phyloP scores from a whole-genome alignment of 2,888 invertebrate species.

The Drosophila pegasa region DNA sequence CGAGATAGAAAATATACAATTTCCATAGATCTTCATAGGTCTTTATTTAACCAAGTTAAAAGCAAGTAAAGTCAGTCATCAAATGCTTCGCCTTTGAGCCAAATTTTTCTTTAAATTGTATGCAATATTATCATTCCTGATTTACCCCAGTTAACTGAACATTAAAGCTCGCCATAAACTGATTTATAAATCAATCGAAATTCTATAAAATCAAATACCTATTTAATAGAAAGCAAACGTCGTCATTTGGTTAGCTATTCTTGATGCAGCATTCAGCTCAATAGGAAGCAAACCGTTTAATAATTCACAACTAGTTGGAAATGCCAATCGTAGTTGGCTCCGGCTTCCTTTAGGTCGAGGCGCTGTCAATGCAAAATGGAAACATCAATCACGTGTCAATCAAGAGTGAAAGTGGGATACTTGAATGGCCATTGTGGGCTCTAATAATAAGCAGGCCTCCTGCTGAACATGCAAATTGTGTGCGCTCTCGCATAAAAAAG shows the following conservation, averaged over 20 bases:
- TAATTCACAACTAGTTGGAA: slow-evolving; percentile 12
- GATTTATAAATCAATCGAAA: not conserved
- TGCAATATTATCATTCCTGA: not conserved
- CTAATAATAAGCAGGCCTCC: slow-evolving; percentile 60
- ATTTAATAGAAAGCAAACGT: not conserved
- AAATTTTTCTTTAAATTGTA: not conserved
- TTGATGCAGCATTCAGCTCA: not conserved
- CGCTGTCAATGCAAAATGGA: slow-evolving; percentile 63
- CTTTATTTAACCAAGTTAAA: no score
- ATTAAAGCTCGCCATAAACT: not conserved
- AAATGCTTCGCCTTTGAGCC: no score
- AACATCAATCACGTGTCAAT: slow-evolving; percentile 84
- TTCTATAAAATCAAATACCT: no score
- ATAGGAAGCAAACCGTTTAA: not conserved
- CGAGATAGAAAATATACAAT: no score
- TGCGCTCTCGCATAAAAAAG: slow-evolving; percentile 64
- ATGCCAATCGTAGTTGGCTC: slow-evolving; percentile 23
- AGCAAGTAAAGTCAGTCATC: no score
- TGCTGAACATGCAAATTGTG: slow-evolving; percentile 73
- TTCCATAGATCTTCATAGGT: no score
- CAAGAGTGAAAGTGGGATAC: slow-evolving; percentile 70
- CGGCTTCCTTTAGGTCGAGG: slow-evolving; percentile 23
- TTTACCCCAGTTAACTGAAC: not conserved
- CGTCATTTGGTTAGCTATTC: not conserved
- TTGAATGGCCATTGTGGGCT: slow-evolving; percentile 53